Conservation (phyloP, 2,888 invertebrate genomes). For the Agrilus cyanescens region DNA sequence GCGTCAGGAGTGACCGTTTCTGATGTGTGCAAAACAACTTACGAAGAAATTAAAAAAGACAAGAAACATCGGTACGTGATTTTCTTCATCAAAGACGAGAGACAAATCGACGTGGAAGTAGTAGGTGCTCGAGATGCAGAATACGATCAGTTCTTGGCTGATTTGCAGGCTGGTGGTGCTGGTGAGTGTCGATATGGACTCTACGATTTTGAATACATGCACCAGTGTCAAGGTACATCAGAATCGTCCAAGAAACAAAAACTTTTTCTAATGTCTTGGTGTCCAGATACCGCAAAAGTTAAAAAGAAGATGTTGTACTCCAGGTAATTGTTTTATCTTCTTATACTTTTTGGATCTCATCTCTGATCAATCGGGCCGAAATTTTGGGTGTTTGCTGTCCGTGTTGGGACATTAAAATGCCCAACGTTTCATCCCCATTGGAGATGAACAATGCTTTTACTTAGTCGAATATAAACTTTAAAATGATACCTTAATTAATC, state of each 20-base stretch:
- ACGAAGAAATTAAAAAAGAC: constrained; percentile 95
- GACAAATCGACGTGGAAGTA: constrained; percentile 89
- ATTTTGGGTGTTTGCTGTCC: neutral
- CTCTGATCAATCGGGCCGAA: neutral
- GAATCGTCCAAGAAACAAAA: constrained; percentile 97
- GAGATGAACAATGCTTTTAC: too few species aligned
- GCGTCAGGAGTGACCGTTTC: constrained; percentile 96
- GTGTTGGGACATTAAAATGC: too few species aligned
- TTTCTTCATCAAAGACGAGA: constrained; percentile 91
- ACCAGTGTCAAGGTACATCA: constrained; percentile 93
- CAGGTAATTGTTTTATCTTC: constrained; percentile 36
- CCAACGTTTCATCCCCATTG: too few species aligned
- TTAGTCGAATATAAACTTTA: too few species aligned
- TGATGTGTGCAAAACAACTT: constrained; percentile 87
- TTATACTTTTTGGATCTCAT: neutral
- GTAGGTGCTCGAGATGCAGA: constrained; percentile 82
- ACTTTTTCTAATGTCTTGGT: constrained; percentile 96
- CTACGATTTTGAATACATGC: constrained; percentile 96
- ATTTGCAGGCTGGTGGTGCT: constrained; percentile 81
- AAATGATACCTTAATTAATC: too few species aligned
- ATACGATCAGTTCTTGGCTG: constrained; percentile 89
- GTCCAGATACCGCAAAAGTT: constrained; percentile 93
- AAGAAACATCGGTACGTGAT: constrained; percentile 96
- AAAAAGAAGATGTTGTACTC: constrained; percentile 81
- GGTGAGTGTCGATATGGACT: constrained; percentile 97